Evolutionary conservation across 2,797 vertebrate genomes (phyloP).

Genomic region (Sebastes baramenuke): DNA sequence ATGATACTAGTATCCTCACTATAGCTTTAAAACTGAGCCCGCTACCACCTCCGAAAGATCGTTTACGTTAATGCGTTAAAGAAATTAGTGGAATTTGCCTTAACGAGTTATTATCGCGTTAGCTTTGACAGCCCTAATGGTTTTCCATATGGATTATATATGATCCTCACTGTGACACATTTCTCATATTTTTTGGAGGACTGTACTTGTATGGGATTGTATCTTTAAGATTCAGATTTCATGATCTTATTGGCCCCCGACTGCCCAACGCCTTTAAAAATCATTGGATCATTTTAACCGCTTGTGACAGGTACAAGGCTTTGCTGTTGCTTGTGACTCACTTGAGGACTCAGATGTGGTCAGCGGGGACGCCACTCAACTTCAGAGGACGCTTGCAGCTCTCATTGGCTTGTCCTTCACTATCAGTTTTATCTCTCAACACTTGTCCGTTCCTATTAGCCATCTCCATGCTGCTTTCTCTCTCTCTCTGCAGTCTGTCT

Average conservation of each 20-base stretch:
- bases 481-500: conserved; percentile 33
- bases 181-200: not conserved
- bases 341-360: conserved; percentile 48
- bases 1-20: too few relatives aligned
- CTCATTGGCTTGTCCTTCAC: conserved; percentile 55
- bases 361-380: conserved; percentile 42
- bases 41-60: too few relatives aligned
- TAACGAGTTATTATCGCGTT: too few relatives aligned
- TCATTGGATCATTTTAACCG: conserved; percentile 31
- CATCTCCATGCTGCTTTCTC: conserved; percentile 35
- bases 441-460: conserved; percentile 56
- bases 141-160: not conserved
- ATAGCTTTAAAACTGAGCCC: too few relatives aligned
- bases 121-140: not conserved
- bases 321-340: conserved; percentile 54
- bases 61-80: too few relatives aligned
- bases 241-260: not conserved
- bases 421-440: conserved; percentile 57
- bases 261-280: conserved; percentile 22
- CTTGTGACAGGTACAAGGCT: conserved; percentile 50
- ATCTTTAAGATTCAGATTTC: not conserved
- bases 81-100: too few relatives aligned
- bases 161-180: not conserved
- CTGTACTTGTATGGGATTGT: not conserved
- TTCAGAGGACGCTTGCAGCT: conserved; percentile 45